Percentiles rank a stretch among this genome's conserved stretches.
Evolutionary conservation across 1,140 invertebrate genomes (phyloP).

Genomic region (Aphidius ervi): DNA sequence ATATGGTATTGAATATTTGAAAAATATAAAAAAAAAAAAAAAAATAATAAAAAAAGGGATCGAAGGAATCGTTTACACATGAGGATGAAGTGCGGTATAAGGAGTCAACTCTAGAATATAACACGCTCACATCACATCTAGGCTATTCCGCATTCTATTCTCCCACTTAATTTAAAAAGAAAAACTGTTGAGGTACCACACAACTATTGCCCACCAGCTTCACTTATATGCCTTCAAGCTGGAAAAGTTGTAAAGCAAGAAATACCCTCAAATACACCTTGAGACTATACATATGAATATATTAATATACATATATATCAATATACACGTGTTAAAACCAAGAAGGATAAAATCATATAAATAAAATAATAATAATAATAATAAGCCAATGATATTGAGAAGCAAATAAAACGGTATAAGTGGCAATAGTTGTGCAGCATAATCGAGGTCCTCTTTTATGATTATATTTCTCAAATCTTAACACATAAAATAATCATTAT

Average conservation of each 20-base stretch:
- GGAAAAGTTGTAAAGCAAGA: conserved; percentile 39
- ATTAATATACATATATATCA: too few species aligned
- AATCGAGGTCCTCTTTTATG: too few species aligned
- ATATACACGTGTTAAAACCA: too few species aligned
- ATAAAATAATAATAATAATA: too few species aligned
- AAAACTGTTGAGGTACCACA: conserved; percentile 12
- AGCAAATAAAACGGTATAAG: too few species aligned
- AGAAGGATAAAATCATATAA: too few species aligned
- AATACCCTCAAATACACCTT: conserved; percentile 10
- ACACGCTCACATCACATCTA: conserved; percentile 52
- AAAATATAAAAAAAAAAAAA: not conserved
- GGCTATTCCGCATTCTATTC: conserved; percentile 57
- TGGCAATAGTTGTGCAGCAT: too few species aligned
- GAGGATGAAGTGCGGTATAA: conserved; percentile 4
- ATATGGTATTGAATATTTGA: too few species aligned
- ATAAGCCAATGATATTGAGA: too few species aligned
- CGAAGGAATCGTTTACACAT: conserved; percentile 10
- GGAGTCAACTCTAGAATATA: conserved; percentile 8
- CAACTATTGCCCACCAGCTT: conserved; percentile 29
- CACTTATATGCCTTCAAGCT: conserved; percentile 42
- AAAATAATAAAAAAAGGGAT: conserved; percentile 1
- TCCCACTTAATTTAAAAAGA: conserved; percentile 34
- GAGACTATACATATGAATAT: conserved; percentile 22
- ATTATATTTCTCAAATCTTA: too few species aligned
- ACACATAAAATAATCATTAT: too few species aligned